Evolutionary conservation across 2,113 vertebrate species (phyloP).

Genomic region (Rissa tridactyla): DNA sequence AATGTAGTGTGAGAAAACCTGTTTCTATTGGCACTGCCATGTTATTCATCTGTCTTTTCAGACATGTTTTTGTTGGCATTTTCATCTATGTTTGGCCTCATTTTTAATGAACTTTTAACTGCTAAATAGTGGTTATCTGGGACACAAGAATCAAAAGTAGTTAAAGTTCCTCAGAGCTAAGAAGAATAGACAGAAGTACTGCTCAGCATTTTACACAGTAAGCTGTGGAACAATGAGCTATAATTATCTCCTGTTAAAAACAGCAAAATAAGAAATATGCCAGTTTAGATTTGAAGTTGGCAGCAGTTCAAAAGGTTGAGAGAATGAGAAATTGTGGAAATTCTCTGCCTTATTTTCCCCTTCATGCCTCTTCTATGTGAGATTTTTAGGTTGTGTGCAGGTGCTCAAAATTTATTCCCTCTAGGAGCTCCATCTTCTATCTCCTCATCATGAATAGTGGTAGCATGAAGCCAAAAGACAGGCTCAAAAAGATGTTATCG

Average conservation of each 20-base stretch:
- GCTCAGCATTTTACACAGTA: constrained; percentile 43
- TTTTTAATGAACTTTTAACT: constrained; percentile 48
- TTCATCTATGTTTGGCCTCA: neutral
- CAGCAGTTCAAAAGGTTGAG: constrained; percentile 2
- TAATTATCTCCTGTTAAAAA: constrained; percentile 40
- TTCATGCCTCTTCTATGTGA: neutral
- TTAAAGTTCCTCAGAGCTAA: constrained; percentile 19
- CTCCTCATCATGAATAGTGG: neutral
- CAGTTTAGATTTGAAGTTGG: constrained; percentile 19
- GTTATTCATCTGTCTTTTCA: constrained; percentile 21
- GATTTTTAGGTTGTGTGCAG: neutral
- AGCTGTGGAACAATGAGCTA: constrained; percentile 41
- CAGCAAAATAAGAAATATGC: constrained; percentile 43
- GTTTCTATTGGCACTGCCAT: constrained; percentile 16
- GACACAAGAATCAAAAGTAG: constrained; percentile 23
- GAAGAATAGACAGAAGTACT: constrained; percentile 40
- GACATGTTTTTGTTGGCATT: constrained; percentile 58
- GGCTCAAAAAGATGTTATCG: neutral
- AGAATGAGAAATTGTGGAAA: constrained; percentile 27
- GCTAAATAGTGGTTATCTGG: constrained; percentile 10
- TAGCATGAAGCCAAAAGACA: neutral
- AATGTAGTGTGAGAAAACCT: constrained; percentile 17
- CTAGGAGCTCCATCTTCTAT: neutral
- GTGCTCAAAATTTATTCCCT: neutral
- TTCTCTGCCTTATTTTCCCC: constrained; percentile 13